Evolutionary conservation across 1,140 invertebrate species (phyloP).

Genomic region (Bombus confusus): DNA sequence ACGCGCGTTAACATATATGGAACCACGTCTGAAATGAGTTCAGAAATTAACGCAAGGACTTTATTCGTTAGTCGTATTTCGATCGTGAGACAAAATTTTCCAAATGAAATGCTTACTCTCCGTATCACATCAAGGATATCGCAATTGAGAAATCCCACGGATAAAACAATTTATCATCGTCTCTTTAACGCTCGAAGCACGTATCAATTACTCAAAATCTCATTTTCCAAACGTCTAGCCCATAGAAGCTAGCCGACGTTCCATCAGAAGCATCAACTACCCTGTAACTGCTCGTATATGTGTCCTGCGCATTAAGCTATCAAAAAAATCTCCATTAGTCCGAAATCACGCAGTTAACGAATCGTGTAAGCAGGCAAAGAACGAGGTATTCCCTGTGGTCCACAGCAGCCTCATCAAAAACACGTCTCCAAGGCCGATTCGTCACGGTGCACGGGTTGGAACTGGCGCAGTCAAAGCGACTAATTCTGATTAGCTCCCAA

Average conservation of each 20-base stretch:
- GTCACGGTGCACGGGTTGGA: slow-evolving; percentile 29
- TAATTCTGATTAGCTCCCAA: slow-evolving; percentile 70
- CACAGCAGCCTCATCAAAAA: neutral
- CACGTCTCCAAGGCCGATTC: slow-evolving; percentile 48
- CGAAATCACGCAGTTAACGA: neutral
- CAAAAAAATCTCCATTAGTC: neutral
- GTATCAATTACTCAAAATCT: neutral
- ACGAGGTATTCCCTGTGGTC: neutral
- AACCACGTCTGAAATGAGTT: too few species aligned
- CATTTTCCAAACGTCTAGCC: neutral
- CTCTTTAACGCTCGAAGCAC: too few species aligned
- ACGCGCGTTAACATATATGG: too few species aligned
- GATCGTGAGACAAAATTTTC: neutral
- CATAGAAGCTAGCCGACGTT: neutral
- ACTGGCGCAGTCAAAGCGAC: slow-evolving; percentile 56
- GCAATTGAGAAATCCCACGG: neutral
- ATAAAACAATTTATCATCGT: too few species aligned
- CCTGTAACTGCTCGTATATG: neutral
- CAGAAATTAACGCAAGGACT: too few species aligned
- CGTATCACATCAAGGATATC: neutral
- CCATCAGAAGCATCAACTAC: neutral
- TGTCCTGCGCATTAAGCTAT: neutral
- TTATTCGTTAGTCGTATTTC: neutral
- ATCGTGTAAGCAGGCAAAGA: neutral
- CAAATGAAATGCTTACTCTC: neutral